Conservation (phyloP, 2,888 invertebrate species). For the Steinernema scapterisci region DNA sequence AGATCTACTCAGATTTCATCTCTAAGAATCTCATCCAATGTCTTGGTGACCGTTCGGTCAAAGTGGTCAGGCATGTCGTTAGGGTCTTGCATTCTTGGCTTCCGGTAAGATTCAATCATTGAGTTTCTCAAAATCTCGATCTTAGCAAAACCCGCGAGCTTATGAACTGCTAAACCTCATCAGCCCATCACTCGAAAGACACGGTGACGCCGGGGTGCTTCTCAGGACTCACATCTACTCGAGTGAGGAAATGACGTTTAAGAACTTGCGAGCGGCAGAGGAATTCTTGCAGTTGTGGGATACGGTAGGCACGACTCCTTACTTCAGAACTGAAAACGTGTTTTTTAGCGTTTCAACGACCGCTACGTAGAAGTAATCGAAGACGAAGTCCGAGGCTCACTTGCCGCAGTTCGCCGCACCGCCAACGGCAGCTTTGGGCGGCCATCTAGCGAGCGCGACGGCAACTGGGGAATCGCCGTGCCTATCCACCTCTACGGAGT, state of each 20-base stretch:
- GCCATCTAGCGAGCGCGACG: constrained; percentile 36
- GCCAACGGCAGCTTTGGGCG: constrained; percentile 80
- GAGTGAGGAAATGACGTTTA: constrained; percentile 46
- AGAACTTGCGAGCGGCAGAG: constrained; percentile 43
- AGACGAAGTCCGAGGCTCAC: constrained; percentile 82
- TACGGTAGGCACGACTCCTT: not conserved
- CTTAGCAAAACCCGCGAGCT: constrained; percentile 45
- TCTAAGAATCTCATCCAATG: constrained; percentile 83
- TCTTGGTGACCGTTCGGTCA: constrained; percentile 81
- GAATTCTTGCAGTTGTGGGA: constrained; percentile 19
- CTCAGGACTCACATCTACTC: constrained; percentile 50
- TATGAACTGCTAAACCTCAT: constrained; percentile 20
- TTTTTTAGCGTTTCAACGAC: constrained; percentile 68
- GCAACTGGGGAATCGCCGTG: constrained; percentile 44
- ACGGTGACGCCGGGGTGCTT: constrained; percentile 58
- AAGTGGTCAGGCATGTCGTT: constrained; percentile 69
- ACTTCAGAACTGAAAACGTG: not conserved
- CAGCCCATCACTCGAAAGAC: constrained; percentile 36
- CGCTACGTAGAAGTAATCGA: constrained; percentile 88
- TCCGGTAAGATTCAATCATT: constrained; percentile 44
- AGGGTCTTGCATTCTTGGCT: constrained; percentile 51
- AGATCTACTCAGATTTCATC: constrained; percentile 62
- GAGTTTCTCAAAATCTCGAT: not conserved
- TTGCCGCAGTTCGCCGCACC: constrained; percentile 82
- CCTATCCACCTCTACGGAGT: constrained; percentile 47